These are phyloP conservation scores for Epiperipatus broadwayi DNA, from an alignment of 2,888 invertebrate genomes.

Conservation along the genomic window DNA sequence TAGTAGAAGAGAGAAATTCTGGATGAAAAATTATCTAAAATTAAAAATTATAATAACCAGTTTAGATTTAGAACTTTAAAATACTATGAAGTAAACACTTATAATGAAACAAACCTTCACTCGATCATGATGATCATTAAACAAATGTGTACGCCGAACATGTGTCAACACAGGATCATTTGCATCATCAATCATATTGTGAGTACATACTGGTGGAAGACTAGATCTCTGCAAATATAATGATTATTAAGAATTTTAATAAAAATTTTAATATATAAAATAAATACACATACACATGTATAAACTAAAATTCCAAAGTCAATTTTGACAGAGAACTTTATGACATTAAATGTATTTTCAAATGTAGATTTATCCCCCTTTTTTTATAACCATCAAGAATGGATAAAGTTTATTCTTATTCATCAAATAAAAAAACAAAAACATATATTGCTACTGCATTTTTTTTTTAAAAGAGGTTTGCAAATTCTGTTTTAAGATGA, in stretches of 20 bases:
- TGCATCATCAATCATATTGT: slow-evolving; percentile 75
- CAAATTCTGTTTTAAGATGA: no score
- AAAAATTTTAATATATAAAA: no score
- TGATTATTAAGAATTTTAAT: slow-evolving; percentile 6
- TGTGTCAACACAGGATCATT: slow-evolving; percentile 71
- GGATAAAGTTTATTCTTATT: no score
- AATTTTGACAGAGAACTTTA: no score
- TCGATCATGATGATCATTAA: slow-evolving; percentile 77
- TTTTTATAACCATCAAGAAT: no score
- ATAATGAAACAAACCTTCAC: slow-evolving; percentile 51
- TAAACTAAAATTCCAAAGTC: no score
- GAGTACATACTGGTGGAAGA: slow-evolving; percentile 91
- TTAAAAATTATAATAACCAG: slow-evolving; percentile 11
- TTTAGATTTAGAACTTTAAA: background rate
- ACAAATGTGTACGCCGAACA: slow-evolving; percentile 73
- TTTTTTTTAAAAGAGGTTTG: no score
- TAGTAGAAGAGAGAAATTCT: slow-evolving; percentile 90
- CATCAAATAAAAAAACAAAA: no score
- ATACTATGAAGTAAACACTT: background rate
- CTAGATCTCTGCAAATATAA: slow-evolving; percentile 45
- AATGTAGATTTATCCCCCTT: no score
- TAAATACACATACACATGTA: no score
- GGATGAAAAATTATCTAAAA: slow-evolving; percentile 88
- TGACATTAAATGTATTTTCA: no score
- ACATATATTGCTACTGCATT: no score